These are phyloP conservation scores for Parascotia fuliginaria DNA, from an alignment of 2,888 invertebrate genomes.

Conservation along the genomic window DNA sequence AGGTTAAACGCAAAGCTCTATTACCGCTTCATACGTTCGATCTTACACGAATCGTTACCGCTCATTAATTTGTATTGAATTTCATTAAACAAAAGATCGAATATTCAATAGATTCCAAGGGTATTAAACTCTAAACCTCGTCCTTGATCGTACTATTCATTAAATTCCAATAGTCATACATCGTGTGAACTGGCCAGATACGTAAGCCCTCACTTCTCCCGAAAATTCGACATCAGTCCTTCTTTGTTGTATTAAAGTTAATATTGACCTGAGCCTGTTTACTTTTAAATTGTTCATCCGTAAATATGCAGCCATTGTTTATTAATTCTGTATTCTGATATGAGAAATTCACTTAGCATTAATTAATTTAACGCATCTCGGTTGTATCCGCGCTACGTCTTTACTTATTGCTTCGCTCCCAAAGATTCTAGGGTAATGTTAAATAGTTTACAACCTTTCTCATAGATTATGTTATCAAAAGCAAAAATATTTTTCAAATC, in stretches of 20 bases:
- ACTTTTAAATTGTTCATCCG: constrained; percentile 21
- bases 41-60: not conserved
- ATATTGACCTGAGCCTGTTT: constrained; percentile 36
- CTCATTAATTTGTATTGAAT: not conserved
- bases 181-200: not conserved
- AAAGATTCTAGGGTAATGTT: too few species aligned
- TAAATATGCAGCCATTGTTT: constrained; percentile 38
- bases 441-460: too few species aligned
- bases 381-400: too few species aligned
- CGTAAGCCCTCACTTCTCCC: constrained; percentile 1
- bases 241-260: constrained; percentile 23
- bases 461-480: too few species aligned
- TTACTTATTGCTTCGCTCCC: too few species aligned
- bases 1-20: too few species aligned
- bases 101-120: too few species aligned
- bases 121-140: not conserved
- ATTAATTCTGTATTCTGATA: constrained; percentile 25
- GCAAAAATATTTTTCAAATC: too few species aligned
- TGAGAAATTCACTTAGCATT: constrained; percentile 14
- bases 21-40: too few species aligned
- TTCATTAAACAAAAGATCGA: not conserved
- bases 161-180: not conserved
- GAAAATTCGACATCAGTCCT: constrained; percentile 18
- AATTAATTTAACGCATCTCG: too few species aligned
- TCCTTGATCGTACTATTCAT: not conserved